Percentiles rank a stretch among this genome's conserved stretches.
These are phyloP conservation scores for Drosophila neotestacea DNA, from an alignment of 2,888 invertebrate species.

Conservation along the genomic window DNA sequence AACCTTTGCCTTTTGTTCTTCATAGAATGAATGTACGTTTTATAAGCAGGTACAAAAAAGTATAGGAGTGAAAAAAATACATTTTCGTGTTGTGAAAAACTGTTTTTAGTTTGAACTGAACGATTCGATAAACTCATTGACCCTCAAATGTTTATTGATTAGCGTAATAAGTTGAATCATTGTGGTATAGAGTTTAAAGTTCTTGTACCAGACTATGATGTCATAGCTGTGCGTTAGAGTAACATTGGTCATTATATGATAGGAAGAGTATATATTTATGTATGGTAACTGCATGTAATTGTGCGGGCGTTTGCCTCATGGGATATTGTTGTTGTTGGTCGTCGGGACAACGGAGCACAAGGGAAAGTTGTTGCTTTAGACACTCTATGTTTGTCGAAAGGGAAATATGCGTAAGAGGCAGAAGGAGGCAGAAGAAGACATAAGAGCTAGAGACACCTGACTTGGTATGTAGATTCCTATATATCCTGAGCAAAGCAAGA, in stretches of 20 bases:
- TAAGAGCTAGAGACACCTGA: too few species aligned
- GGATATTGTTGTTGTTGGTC: neutral
- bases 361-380: too few species aligned
- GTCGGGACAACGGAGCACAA: neutral
- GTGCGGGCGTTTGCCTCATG: slow-evolving; percentile 1
- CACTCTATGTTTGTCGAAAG: neutral
- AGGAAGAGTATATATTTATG: slow-evolving; percentile 8
- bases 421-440: too few species aligned
- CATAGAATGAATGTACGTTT: too few species aligned
- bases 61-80: too few species aligned
- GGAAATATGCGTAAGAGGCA: neutral
- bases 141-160: neutral
- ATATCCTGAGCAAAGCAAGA: too few species aligned
- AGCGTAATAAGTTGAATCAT: neutral
- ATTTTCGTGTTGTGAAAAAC: too few species aligned
- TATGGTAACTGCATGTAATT: slow-evolving; percentile 4
- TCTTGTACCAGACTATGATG: neutral
- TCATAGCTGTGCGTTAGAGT: neutral
- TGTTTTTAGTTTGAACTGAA: too few species aligned
- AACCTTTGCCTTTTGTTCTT: too few species aligned
- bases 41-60: too few species aligned
- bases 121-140: neutral
- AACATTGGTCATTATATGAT: slow-evolving; percentile 3
- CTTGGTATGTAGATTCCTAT: too few species aligned
- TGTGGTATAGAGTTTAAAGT: neutral